A percentile compares a stretch with the other conserved stretches of the same genome.
Evolutionary conservation across 2,888 invertebrate species (phyloP).

Genomic region (Eretmocerus hayati): DNA sequence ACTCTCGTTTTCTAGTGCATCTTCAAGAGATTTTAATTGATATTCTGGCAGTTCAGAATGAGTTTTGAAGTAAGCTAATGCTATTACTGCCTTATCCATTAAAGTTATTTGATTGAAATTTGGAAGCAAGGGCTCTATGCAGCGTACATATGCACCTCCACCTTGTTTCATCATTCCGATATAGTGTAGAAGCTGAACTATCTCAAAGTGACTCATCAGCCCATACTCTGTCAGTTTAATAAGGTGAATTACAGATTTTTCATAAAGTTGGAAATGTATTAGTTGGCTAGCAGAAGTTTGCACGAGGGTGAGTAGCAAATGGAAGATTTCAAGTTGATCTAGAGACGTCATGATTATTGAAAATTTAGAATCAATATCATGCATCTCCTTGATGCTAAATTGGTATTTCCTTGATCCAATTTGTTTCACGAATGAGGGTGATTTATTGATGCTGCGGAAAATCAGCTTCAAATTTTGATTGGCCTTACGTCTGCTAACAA

Average conservation of each 20-base stretch:
- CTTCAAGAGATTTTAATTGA: slow-evolving; percentile 18
- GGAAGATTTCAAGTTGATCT: too few species aligned
- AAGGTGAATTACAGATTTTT: not conserved
- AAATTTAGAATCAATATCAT: too few species aligned
- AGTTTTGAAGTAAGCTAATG: slow-evolving; percentile 21
- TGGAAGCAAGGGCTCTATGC: slow-evolving; percentile 18
- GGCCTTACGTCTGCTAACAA: too few species aligned
- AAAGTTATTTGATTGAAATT: slow-evolving; percentile 16
- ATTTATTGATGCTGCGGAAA: too few species aligned
- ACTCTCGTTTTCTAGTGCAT: slow-evolving; percentile 40
- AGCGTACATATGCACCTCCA: slow-evolving; percentile 1
- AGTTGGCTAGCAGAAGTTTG: too few species aligned
- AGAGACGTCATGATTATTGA: too few species aligned
- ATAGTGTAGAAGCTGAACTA: slow-evolving; percentile 23
- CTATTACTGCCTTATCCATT: slow-evolving; percentile 23
- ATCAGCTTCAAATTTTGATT: too few species aligned
- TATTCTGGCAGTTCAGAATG: slow-evolving; percentile 11
- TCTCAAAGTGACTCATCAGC: slow-evolving; percentile 10
- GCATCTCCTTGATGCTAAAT: too few species aligned
- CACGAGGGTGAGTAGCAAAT: too few species aligned
- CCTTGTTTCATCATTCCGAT: slow-evolving; percentile 16
- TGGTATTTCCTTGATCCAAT: too few species aligned
- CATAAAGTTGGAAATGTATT: too few species aligned
- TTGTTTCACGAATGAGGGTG: too few species aligned
- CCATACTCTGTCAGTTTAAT: not conserved